A percentile compares a stretch with the other conserved stretches of the same genome.
phyloP scores from a whole-genome alignment of 2,797 vertebrate species.

The Psittacula echo region DNA sequence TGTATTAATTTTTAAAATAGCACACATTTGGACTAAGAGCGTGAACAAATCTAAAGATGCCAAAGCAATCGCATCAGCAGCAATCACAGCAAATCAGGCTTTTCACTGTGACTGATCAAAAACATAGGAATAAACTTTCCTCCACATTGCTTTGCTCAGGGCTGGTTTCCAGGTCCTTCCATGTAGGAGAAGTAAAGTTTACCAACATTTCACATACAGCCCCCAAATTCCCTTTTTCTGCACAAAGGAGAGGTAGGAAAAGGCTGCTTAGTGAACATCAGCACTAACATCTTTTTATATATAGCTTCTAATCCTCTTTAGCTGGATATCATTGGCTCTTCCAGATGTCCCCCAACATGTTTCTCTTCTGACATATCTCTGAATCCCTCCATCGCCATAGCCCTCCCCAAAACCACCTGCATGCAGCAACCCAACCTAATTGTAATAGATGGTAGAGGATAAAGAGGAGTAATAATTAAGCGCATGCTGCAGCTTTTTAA shows the following conservation, averaged over 20 bases:
- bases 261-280: not conserved
- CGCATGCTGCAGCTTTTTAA: not conserved
- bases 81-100: not conserved
- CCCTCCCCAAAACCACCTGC: not conserved
- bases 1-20: not conserved
- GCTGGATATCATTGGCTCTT: not conserved
- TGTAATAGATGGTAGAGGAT: not conserved
- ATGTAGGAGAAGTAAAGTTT: not conserved
- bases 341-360: not conserved
- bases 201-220: not conserved
- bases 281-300: not conserved
- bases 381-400: not conserved
- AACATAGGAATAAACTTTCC: not conserved
- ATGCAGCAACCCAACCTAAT: not conserved
- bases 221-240: not conserved
- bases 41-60: not conserved
- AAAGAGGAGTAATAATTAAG: accelerated
- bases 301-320: not conserved
- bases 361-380: not conserved
- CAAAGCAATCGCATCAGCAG: not conserved
- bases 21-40: not conserved
- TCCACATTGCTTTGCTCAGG: not conserved
- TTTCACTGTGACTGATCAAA: not conserved
- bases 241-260: not conserved
- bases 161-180: not conserved